Percentiles rank a stretch among this genome's conserved stretches.
Evolutionary conservation across 2,888 invertebrate genomes (phyloP).

Genomic region (Ectobius pallidus): DNA sequence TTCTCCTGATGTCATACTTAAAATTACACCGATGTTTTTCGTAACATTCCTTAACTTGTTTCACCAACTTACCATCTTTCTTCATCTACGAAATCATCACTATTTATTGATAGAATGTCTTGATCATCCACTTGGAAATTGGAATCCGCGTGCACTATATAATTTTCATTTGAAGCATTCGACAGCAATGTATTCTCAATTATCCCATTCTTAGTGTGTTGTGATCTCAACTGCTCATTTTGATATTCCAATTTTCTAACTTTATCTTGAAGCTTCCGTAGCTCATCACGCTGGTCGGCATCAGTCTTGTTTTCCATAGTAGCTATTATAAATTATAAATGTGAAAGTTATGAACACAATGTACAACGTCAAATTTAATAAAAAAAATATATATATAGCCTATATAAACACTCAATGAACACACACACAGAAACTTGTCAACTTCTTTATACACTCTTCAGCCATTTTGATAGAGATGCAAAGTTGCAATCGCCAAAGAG

Average conservation of each 20-base stretch:
- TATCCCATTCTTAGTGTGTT: slow-evolving; percentile 35
- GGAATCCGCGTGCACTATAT: not conserved
- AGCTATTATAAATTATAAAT: not conserved
- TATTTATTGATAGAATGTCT: slow-evolving; percentile 63
- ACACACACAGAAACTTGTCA: no score
- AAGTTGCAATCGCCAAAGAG: no score
- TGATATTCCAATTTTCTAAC: slow-evolving; percentile 37
- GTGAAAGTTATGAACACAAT: no score
- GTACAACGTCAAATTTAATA: no score
- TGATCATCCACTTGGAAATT: not conserved
- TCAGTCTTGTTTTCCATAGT: slow-evolving; percentile 19
- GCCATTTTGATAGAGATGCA: no score
- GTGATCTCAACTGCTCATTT: slow-evolving; percentile 36
- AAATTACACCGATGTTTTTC: no score
- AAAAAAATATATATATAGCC: no score
- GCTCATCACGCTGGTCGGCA: slow-evolving; percentile 29
- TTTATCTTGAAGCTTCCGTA: slow-evolving; percentile 34
- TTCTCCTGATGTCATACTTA: no score
- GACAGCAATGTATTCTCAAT: not conserved
- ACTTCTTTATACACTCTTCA: no score
- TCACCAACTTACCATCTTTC: slow-evolving; percentile 68
- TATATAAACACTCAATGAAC: no score
- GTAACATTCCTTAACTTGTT: no score
- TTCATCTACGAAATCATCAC: slow-evolving; percentile 62
- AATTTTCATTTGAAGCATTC: not conserved